phyloP scores from a whole-genome alignment of 2,888 invertebrate genomes.

The Microchrysa polita region DNA sequence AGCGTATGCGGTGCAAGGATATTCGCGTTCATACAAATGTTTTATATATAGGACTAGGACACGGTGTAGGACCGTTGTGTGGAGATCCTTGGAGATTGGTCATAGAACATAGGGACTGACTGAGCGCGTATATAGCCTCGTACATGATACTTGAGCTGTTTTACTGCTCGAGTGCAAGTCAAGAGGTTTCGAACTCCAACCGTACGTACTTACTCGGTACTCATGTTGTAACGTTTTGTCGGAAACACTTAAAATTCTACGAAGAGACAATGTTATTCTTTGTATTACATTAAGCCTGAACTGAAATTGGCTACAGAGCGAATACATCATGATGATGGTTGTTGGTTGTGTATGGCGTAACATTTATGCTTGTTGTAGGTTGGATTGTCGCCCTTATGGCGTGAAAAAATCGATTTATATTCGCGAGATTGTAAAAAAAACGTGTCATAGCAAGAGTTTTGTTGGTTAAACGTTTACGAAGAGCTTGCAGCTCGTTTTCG shows the following conservation, averaged over 20 bases:
- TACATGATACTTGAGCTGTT: conserved; percentile 38
- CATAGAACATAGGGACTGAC: not conserved
- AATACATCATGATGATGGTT: not conserved
- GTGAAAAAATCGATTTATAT: conserved; percentile 39
- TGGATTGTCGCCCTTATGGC: conserved; percentile 6
- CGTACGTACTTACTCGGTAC: conserved; percentile 28
- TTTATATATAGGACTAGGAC: not conserved
- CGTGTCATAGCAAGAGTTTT: too few relatives aligned
- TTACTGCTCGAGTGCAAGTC: conserved; percentile 39
- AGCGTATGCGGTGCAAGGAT: conserved; percentile 7
- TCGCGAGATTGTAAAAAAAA: conserved; percentile 11
- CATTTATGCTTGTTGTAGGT: conserved; percentile 2
- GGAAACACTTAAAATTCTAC: conserved; percentile 41
- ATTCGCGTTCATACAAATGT: not conserved
- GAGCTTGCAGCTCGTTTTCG: not conserved
- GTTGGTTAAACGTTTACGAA: conserved; percentile 12
- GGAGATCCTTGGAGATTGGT: not conserved
- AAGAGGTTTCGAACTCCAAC: conserved; percentile 35
- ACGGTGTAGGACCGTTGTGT: not conserved
- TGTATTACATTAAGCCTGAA: conserved; percentile 40
- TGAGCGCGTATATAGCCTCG: not conserved
- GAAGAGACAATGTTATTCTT: conserved; percentile 40
- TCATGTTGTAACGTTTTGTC: conserved; percentile 38
- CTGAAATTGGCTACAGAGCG: conserved; percentile 33
- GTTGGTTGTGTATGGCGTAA: not conserved